Evolutionary conservation across 1,140 invertebrate genomes (phyloP).

Genomic region (Nasonia giraulti): DNA sequence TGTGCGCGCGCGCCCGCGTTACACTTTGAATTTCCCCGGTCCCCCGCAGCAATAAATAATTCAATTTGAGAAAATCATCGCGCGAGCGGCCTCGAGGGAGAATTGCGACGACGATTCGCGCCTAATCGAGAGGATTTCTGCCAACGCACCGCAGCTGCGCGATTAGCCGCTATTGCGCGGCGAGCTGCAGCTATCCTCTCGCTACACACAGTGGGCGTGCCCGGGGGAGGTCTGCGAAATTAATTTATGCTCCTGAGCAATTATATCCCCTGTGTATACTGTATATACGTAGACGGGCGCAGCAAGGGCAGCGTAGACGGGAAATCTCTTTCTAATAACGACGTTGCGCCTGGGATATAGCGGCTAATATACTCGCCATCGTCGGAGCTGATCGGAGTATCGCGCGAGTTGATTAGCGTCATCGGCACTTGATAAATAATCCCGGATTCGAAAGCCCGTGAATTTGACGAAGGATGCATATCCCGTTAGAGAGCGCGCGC

Average conservation of each 20-base stretch:
- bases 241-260: conserved; percentile 64
- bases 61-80: conserved; percentile 1
- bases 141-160: too few species aligned
- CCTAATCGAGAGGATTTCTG: neutral
- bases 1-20: too few species aligned
- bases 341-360: neutral
- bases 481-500: too few species aligned
- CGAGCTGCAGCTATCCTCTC: neutral
- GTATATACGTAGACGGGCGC: neutral
- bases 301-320: neutral
- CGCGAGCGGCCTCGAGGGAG: too few species aligned
- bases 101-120: conserved; percentile 8
- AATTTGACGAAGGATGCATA: too few species aligned
- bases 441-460: too few species aligned
- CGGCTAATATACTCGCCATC: neutral
- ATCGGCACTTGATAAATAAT: conserved; percentile 8
- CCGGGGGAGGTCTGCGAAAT: conserved; percentile 58
- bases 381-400: neutral
- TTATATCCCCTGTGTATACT: conserved; percentile 57
- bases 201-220: conserved; percentile 57
- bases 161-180: neutral
- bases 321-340: conserved; percentile 28
- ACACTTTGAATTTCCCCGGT: neutral
- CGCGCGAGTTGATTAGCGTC: neutral
- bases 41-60: neutral